Evolutionary conservation across 2,888 invertebrate species (phyloP), one percentile per base, ranked within the genome.

Genomic region (Crepidodera aurea): DNA sequence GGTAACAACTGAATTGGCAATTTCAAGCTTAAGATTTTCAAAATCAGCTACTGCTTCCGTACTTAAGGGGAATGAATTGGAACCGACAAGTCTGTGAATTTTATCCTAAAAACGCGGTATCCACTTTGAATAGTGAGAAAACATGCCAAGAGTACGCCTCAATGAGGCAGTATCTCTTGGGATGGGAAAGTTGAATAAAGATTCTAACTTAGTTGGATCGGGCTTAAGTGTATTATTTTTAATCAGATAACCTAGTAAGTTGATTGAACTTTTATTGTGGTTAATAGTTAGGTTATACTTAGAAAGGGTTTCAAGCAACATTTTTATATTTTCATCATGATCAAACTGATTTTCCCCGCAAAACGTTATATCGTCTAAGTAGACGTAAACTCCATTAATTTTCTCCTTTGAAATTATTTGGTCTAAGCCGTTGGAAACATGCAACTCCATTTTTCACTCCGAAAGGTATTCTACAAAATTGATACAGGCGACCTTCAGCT

Each of bases 331-430:
- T 25, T 27, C 13, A 16, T 46, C 44, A 34, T 56, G 55, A n/a
- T 56, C 16, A 2, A 5, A 4, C n/a, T 56, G 13, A 8, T 18
- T 22, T 46, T 3, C 27, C 2, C 55, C 55, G 32, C 44, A 44
- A 13, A 57, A 15, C 2, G 48, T 57, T 37, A 57, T 32, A 34
- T 57, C 57, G 48, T 57, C 57, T 34, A 57, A 34, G 15, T 57
- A 57, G 7, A 48, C 37, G 25, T 22, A 57, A 7, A 22, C 25
- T 1, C 48, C 57, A 16, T 32, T 10, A 5, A 57, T 22, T 2
- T 37, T 19, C 15, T 48, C 37, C 3, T 19, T 19, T 5, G 10
- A 13, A 1, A 57, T 48, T 16, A 42, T 55, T 10, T n/a, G 2
- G 25, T 44, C 16, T 1, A 55, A 44, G 5, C 27, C 48, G 19